A percentile compares a stretch with the other conserved stretches of the same genome.
These are phyloP conservation scores for Cydia fagiglandana DNA, from an alignment of 1,140 invertebrate species.

Conservation along the genomic window DNA sequence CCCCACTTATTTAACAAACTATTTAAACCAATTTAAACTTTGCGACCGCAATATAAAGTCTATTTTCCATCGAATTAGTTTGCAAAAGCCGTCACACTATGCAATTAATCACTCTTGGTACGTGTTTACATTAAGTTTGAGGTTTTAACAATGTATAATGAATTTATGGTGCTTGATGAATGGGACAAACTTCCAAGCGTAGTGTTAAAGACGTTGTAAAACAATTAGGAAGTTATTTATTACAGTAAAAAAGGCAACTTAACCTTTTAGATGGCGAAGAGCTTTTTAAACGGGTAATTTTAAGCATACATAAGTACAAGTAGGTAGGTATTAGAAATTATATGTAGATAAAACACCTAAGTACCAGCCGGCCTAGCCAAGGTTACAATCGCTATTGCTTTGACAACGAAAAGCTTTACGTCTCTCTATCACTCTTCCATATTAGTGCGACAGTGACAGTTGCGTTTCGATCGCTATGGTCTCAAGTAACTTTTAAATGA, in stretches of 20 bases:
- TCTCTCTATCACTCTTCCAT: no score
- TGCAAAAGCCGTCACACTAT: conserved; percentile 12
- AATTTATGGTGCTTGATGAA: conserved; percentile 15
- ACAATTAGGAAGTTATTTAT: not conserved
- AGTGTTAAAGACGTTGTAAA: not conserved
- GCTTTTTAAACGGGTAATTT: no score
- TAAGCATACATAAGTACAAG: no score
- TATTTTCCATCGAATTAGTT: conserved; percentile 19
- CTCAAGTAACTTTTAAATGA: no score
- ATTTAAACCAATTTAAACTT: conserved; percentile 13
- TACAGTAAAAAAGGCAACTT: not conserved
- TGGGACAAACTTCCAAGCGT: not conserved
- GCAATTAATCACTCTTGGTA: conserved; percentile 14
- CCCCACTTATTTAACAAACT: not conserved
- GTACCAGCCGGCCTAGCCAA: no score
- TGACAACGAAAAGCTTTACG: no score
- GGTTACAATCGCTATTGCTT: no score
- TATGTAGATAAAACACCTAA: no score
- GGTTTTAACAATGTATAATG: conserved; percentile 18
- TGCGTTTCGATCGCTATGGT: no score
- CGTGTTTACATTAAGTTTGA: conserved; percentile 28
- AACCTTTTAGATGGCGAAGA: not conserved
- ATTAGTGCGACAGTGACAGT: no score
- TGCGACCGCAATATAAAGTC: not conserved
- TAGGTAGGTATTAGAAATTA: no score